Percentiles rank a stretch among this genome's conserved stretches.
These are phyloP conservation scores for Cygnus atratus DNA, from an alignment of 2,113 vertebrate genomes.

Conservation along the genomic window DNA sequence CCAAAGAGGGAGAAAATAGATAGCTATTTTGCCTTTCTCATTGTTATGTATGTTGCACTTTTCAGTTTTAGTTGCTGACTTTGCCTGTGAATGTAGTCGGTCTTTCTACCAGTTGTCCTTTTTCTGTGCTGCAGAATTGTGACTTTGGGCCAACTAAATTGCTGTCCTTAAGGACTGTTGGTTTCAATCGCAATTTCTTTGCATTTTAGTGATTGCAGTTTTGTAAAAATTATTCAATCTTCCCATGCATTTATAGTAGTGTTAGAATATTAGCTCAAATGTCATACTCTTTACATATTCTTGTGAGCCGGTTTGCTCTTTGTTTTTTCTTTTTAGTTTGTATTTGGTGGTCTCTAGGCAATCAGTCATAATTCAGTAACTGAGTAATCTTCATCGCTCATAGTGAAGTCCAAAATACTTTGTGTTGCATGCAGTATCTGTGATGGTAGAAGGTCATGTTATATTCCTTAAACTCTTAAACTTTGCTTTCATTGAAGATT, in stretches of 20 bases:
- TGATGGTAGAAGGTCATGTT: background rate
- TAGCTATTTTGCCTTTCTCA: background rate
- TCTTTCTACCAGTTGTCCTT: background rate
- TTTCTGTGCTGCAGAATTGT: background rate
- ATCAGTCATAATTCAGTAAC: background rate
- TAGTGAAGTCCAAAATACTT: background rate
- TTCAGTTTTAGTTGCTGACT: background rate
- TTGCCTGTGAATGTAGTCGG: background rate
- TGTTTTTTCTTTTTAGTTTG: background rate
- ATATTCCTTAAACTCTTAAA: background rate
- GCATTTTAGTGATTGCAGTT: background rate
- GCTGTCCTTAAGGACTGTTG: background rate
- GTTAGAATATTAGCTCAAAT: background rate
- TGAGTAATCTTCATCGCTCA: rapidly evolving
- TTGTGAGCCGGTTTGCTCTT: background rate
- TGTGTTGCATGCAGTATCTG: background rate
- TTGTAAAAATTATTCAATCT: background rate
- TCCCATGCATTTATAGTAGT: background rate
- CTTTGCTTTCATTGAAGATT: background rate
- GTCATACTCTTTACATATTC: background rate
- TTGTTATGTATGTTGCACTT: rapidly evolving
- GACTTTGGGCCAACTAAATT: background rate
- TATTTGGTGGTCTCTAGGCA: background rate
- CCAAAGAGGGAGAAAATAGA: background rate
- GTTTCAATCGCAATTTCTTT: background rate